Percentiles rank a stretch among this genome's conserved stretches.
phyloP scores from a whole-genome alignment of 2,797 vertebrate genomes.

The Tiaroga cobitis region DNA sequence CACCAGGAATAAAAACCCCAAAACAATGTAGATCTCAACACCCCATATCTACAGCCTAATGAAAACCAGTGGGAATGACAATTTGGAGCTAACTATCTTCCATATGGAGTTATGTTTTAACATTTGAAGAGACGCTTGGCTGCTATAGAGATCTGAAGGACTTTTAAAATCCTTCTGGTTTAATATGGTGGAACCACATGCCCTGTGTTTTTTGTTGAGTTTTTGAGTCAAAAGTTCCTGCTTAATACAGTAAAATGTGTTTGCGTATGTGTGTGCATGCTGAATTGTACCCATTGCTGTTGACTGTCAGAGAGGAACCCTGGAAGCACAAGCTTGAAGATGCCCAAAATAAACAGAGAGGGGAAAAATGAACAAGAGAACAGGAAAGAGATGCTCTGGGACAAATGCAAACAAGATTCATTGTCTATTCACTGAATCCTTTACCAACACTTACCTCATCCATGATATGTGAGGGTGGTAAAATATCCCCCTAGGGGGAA shows the following conservation, averaged over 20 bases:
- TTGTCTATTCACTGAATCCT: slow-evolving; percentile 5
- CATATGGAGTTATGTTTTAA: neutral
- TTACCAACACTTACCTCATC: slow-evolving; percentile 62
- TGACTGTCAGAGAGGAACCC: slow-evolving; percentile 85
- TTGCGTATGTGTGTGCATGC: slow-evolving; percentile 35
- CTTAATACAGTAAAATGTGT: neutral
- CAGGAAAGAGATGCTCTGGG: neutral
- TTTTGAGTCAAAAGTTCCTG: neutral
- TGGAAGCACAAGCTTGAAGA: slow-evolving; percentile 69
- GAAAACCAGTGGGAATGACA: slow-evolving; percentile 26
- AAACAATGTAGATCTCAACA: slow-evolving; percentile 18
- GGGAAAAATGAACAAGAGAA: slow-evolving; percentile 18
- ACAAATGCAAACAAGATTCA: neutral
- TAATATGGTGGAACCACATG: neutral
- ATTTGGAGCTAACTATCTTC: slow-evolving; percentile 15
- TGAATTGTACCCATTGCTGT: slow-evolving; percentile 84
- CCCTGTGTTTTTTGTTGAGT: neutral
- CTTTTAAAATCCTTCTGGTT: neutral
- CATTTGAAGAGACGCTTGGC: neutral
- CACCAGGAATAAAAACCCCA: neutral
- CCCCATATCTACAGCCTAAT: slow-evolving; percentile 26
- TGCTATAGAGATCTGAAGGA: neutral
- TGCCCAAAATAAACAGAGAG: slow-evolving; percentile 7
- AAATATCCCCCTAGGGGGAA: slow-evolving; percentile 57
- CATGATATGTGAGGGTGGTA: slow-evolving; percentile 59